Conservation (phyloP, 2,797 vertebrate species). For the Mionectes olivaceus region DNA sequence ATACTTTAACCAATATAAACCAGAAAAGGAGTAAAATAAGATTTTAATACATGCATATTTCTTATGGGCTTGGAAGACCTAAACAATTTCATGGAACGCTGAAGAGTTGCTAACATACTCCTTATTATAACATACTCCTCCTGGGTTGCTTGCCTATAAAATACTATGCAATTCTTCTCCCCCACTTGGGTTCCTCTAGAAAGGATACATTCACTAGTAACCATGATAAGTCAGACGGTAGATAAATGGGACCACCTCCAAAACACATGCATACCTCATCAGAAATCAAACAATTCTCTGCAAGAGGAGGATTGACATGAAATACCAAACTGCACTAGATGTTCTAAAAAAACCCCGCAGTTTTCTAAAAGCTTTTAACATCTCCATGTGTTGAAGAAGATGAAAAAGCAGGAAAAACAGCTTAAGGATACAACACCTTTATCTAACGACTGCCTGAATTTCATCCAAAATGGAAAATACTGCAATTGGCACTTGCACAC, state of each 20-base stretch:
- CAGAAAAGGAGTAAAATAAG: background rate
- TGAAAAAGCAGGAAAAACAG: background rate
- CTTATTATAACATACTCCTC: background rate
- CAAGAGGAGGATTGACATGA: background rate
- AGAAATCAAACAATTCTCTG: background rate
- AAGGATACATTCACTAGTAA: background rate
- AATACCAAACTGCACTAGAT: background rate
- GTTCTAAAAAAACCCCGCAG: fast-evolving
- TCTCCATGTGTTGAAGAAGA: background rate
- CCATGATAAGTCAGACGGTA: fast-evolving
- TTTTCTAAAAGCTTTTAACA: background rate
- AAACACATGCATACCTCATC: background rate
- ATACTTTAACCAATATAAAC: background rate
- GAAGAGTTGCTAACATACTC: background rate
- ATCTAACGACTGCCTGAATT: fast-evolving
- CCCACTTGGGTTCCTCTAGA: background rate
- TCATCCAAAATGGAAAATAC: background rate
- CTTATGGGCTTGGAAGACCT: background rate
- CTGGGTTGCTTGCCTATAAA: background rate
- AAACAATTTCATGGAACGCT: background rate
- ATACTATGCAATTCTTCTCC: background rate
- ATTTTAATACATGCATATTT: background rate
- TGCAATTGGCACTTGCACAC: background rate
- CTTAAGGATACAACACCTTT: background rate
- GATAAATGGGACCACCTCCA: background rate